Conservation (phyloP, 2,888 invertebrate species). For the Cantharis lateralis region DNA sequence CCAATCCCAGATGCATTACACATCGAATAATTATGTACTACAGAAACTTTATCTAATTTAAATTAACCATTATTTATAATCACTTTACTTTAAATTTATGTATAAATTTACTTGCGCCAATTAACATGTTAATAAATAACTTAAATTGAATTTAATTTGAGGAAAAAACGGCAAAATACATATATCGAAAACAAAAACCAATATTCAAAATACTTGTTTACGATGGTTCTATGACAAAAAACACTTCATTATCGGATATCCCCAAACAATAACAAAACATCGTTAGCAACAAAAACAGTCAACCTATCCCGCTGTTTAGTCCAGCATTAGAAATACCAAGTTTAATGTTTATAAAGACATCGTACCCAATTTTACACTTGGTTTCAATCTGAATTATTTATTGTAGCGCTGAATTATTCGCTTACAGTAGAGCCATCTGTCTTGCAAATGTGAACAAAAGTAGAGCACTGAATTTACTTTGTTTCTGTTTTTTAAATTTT, state of each 20-base stretch:
- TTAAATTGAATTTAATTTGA: not conserved
- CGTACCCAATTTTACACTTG: slow-evolving; percentile 21
- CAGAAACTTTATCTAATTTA: too few relatives aligned
- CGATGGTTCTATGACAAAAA: slow-evolving; percentile 5
- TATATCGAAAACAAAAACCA: slow-evolving; percentile 9
- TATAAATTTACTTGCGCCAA: not conserved
- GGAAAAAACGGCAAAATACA: slow-evolving; percentile 1
- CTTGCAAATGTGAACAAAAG: slow-evolving; percentile 10
- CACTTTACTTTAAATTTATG: not conserved
- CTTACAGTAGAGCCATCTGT: slow-evolving; percentile 14
- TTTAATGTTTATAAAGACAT: slow-evolving; percentile 20
- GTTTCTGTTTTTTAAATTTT: not conserved
- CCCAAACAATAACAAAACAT: slow-evolving; percentile 5
- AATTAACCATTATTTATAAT: too few relatives aligned
- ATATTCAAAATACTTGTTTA: slow-evolving; percentile 1
- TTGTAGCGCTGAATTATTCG: slow-evolving; percentile 21
- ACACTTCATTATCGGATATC: slow-evolving; percentile 19
- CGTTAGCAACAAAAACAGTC: slow-evolving; percentile 2
- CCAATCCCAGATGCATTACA: too few relatives aligned
- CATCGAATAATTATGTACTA: too few relatives aligned
- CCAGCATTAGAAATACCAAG: slow-evolving; percentile 7
- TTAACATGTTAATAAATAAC: not conserved
- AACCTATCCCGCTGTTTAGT: slow-evolving; percentile 6
- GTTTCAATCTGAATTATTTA: slow-evolving; percentile 25
- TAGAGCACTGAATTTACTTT: slow-evolving; percentile 3